These are phyloP conservation scores for Xiphydria camelus DNA, from an alignment of 2,888 invertebrate genomes.

Conservation along the genomic window DNA sequence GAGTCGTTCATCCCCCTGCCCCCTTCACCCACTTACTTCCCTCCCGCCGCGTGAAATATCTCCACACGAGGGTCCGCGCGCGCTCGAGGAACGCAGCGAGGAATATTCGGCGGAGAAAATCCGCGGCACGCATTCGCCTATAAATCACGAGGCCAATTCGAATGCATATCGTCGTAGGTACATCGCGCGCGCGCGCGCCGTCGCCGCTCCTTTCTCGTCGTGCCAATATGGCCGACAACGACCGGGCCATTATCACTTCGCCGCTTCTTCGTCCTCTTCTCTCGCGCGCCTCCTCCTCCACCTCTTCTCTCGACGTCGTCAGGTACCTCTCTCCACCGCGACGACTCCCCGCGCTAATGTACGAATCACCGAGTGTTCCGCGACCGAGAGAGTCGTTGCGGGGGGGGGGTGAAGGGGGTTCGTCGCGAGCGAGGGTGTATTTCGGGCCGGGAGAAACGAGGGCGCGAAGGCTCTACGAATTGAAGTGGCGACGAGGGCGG, in stretches of 20 bases:
- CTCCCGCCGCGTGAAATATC: slow-evolving; percentile 13
- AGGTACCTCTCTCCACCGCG: slow-evolving; percentile 18
- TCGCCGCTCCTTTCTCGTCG: no score
- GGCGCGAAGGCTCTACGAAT: slow-evolving; percentile 21
- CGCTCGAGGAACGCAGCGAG: no score
- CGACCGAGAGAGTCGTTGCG: background rate
- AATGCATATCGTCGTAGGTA: no score
- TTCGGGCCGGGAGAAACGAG: background rate
- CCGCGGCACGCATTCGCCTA: background rate
- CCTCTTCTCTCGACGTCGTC: background rate
- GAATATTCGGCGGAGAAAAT: slow-evolving; percentile 1
- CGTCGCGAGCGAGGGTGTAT: slow-evolving; percentile 6
- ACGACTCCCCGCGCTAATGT: no score
- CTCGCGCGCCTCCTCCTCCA: slow-evolving; percentile 3
- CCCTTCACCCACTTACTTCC: background rate
- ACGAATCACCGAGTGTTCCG: slow-evolving; percentile 1
- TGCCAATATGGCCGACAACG: background rate
- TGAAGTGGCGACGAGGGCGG: slow-evolving; percentile 20
- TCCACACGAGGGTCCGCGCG: slow-evolving; percentile 8
- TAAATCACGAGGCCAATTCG: slow-evolving; percentile 6
- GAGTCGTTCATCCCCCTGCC: background rate
- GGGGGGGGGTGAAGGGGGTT: slow-evolving; percentile 3
- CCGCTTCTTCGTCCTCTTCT: slow-evolving; percentile 10
- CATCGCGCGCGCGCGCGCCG: no score
- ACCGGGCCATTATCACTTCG: slow-evolving; percentile 7